Evolutionary conservation across 1,140 invertebrate species (phyloP).

Genomic region (Euura lappo): DNA sequence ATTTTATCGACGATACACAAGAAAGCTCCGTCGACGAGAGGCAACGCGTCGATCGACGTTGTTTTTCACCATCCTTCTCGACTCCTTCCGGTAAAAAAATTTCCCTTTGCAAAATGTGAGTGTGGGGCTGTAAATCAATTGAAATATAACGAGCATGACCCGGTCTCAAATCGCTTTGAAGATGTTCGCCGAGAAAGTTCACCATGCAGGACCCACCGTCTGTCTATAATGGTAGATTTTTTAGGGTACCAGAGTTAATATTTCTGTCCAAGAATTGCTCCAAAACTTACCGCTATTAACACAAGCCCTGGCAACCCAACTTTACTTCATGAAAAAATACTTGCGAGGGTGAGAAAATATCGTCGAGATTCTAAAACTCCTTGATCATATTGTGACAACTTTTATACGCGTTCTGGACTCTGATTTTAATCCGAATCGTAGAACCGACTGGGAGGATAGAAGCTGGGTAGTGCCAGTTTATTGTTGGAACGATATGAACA

Average conservation of each 20-base stretch:
- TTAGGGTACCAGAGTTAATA: background rate
- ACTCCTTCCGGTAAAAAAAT: too few species aligned
- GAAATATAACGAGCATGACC: constrained; percentile 36
- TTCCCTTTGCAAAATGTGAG: too few species aligned
- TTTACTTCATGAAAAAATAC: background rate
- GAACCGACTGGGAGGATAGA: background rate
- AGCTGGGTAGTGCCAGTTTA: background rate
- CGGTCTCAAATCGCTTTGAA: constrained; percentile 19
- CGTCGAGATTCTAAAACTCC: background rate
- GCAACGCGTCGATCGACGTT: background rate
- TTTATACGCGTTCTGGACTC: background rate
- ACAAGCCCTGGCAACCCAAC: background rate
- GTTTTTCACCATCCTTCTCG: background rate
- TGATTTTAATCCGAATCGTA: background rate
- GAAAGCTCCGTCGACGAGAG: background rate
- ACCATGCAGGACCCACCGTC: background rate
- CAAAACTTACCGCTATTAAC: background rate
- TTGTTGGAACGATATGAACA: background rate
- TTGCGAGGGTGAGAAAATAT: background rate
- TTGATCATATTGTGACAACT: background rate
- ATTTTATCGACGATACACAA: background rate
- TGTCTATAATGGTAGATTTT: too few species aligned
- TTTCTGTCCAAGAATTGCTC: background rate
- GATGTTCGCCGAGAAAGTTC: background rate
- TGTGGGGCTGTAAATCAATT: constrained; percentile 33